Evolutionary conservation across 2,797 vertebrate genomes (phyloP), one percentile per base, ranked within the genome.

Genomic region (Yasuhikotakia modesta): DNA sequence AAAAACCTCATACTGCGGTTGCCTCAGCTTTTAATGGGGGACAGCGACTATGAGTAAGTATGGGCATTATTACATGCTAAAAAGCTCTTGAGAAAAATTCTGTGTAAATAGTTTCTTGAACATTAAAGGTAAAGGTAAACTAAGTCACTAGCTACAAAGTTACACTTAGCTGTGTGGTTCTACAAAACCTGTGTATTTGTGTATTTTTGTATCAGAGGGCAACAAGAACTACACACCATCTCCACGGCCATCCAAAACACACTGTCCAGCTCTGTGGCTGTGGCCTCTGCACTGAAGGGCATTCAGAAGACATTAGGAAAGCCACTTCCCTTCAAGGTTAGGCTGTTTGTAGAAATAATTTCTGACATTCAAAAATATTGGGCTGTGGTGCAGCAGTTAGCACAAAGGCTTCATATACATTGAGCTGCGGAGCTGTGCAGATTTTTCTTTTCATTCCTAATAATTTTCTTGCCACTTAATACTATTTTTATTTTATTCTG

Each of bases 291-390:
- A 74, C 80, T 97, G 76, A 99, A 97, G 87, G 91, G 91, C 82
- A 87, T 99, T 65, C 98, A 98, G 89, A 98, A 96, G 74, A 93
- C 91, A 30, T 87, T 98, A 45, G 96, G 97, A 64, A 97, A 94
- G 87, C 92, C 95, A 0, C 91, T 98, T 81, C 97, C 98, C 2
- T 98, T 96, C 87, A 99, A 99, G 96, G 97, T 99, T 87, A 14
- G 78, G 10, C 7, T 0, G 1, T 14, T 19, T 68, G 10, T 12
- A 16, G 13, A 12, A 50, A 55, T 11, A 1, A 22, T 11, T 57
- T 57, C n/a, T 24, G 21, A 16, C 22, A 6, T 27, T 24, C 13
- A 58, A 13, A 58, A 58, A 58, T 58, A 22, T 58, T 1, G 24
- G 12, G 52, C 6, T 8, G 12, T 22, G 21, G 19, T 10, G 21